Percentiles rank a stretch among this genome's conserved stretches.
These are phyloP conservation scores for Trichoplusia ni DNA, from an alignment of 1,140 invertebrate species.

Conservation along the genomic window DNA sequence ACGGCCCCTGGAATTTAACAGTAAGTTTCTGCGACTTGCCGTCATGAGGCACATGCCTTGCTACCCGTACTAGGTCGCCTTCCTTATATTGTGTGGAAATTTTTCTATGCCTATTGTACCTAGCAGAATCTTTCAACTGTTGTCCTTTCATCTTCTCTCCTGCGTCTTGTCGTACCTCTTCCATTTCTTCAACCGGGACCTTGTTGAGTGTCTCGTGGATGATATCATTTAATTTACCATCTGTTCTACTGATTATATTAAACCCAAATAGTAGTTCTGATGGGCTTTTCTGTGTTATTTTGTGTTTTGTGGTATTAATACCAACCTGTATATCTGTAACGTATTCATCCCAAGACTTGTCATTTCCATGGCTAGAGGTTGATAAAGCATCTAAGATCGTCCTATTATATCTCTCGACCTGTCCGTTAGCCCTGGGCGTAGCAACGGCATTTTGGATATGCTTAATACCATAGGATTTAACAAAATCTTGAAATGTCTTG, in stretches of 20 bases:
- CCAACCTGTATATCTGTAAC: constrained; percentile 44
- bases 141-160: constrained; percentile 33
- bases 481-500: constrained; percentile 39
- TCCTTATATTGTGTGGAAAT: constrained; percentile 17
- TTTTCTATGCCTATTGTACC: constrained; percentile 37
- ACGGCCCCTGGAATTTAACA: constrained; percentile 40
- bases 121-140: constrained; percentile 30
- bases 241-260: constrained; percentile 30
- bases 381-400: constrained; percentile 42
- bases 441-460: constrained; percentile 45
- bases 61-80: constrained; percentile 39
- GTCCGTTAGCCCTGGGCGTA: constrained; percentile 45
- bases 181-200: no score
- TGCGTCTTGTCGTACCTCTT: no score
- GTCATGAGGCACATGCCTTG: constrained; percentile 29
- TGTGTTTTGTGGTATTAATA: constrained; percentile 41
- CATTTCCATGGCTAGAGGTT: constrained; percentile 26
- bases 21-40: constrained; percentile 44
- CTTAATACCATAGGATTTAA: constrained; percentile 35
- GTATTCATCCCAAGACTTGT: constrained; percentile 40
- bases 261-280: constrained; percentile 44
- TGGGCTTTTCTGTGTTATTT: constrained; percentile 39
- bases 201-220: constrained; percentile 28
- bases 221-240: constrained; percentile 34
- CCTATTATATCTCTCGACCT: constrained; percentile 48